Base-by-base conservation (phyloP, 2,113 vertebrate species). In the Barnardius zonarius region DNA sequence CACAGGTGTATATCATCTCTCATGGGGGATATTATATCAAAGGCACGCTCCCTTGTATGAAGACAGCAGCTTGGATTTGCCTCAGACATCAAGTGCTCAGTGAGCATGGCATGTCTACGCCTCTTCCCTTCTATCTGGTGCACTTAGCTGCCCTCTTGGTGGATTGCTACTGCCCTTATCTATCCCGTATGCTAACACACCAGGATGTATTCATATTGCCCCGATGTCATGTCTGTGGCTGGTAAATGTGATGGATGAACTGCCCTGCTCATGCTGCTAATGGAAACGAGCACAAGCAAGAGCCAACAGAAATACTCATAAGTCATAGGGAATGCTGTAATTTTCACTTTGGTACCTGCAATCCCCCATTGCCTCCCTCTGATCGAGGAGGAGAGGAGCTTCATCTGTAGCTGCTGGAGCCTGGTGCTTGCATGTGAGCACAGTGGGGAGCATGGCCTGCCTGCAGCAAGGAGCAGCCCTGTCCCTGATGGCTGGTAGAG, bases 1-100 rank as follows among this genome's bases (percentile, higher is more conserved):
- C 93, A 83, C 93, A 72, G 82, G 74, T 87, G 85, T 62, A 55
- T 61, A 83, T 86, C 93, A 83, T 68, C 68, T 43, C 94, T 81
- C 84, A 59, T 70, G 88, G 84, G 84, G 87, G 67, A 44, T 66
- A 77, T 46, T 90, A 86, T 73, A 83, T 59, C 84, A 89, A 51
- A 90, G 78, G 41, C 49, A 23, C 14, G 16, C 84, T 76, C 79
- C 68, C n/a, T 51, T 48, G 59, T 13, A 44, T 27, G 64, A 82
- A 77, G 81, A 62, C 83, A 77, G 93, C 72, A 81, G 89, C 28
- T 9, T 12, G 74, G 88, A 43, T 85, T 67, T 90, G 72, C 69
- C 83, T 93, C 80, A 28, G 79, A 52, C 57, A 75, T 48, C 79
- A 72, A 69, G 75, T 49, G 51, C 46, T 90, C 59, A 41, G 44